A percentile compares a stretch with the other conserved stretches of the same genome.
phyloP scores from a whole-genome alignment of 1,140 invertebrate genomes.

The Papilio xuthus region DNA sequence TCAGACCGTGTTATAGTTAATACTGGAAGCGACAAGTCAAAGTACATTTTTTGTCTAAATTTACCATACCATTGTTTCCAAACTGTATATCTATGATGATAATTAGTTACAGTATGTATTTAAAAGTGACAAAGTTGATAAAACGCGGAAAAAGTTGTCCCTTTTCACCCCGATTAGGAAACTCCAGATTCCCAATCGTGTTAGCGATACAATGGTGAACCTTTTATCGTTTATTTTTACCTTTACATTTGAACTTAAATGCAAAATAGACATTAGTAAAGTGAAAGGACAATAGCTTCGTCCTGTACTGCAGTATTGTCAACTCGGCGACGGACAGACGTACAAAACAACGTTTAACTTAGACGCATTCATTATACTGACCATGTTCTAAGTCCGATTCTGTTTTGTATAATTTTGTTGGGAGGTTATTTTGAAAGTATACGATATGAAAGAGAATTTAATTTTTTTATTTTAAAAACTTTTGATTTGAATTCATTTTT shows the following conservation, averaged over 20 bases:
- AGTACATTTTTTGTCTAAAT: no score
- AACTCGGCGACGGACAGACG: conserved; percentile 25
- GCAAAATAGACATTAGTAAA: conserved; percentile 28
- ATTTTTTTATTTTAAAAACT: no score
- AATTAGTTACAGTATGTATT: not conserved
- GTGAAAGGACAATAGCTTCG: conserved; percentile 30
- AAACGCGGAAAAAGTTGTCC: not conserved
- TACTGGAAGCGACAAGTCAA: no score
- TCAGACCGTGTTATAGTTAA: no score
- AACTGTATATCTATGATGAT: no score
- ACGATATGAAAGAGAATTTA: conserved; percentile 31
- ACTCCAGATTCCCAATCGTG: not conserved
- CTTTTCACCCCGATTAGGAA: conserved; percentile 5
- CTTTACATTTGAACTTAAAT: conserved; percentile 2
- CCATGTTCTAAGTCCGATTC: conserved; percentile 28
- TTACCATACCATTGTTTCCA: no score
- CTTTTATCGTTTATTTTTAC: conserved; percentile 3
- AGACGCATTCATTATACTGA: conserved; percentile 37
- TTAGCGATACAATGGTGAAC: not conserved
- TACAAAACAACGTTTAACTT: conserved; percentile 36
- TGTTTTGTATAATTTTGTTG: conserved; percentile 31
- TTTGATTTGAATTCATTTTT: no score
- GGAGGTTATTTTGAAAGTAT: conserved; percentile 31
- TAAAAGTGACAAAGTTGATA: not conserved
- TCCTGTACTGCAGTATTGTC: conserved; percentile 18